These are phyloP conservation scores for Myiagra hebetior DNA, from an alignment of 2,113 vertebrate genomes.

Conservation along the genomic window DNA sequence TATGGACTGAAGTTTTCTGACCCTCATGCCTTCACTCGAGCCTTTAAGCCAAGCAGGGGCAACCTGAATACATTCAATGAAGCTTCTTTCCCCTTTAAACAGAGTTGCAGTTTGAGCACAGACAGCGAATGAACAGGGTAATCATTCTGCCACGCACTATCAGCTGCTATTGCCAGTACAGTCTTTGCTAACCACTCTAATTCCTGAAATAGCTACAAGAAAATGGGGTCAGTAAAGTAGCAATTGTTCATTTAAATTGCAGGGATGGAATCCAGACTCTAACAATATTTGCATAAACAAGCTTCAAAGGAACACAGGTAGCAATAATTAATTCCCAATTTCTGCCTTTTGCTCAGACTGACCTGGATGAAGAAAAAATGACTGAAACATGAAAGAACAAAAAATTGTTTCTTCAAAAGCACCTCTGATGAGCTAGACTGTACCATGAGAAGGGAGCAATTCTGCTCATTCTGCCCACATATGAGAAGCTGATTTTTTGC, in stretches of 20 bases:
- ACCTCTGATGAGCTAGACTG: neutral
- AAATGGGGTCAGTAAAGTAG: constrained; percentile 14
- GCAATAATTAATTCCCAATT: constrained; percentile 52
- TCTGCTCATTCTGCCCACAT: neutral
- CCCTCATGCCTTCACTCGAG: neutral
- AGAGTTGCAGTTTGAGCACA: neutral
- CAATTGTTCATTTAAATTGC: constrained; percentile 45
- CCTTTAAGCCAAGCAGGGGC: neutral
- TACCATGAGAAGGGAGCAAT: neutral
- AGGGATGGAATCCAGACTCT: constrained; percentile 3
- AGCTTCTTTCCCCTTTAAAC: neutral
- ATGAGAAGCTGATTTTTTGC: neutral
- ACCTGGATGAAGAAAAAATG: neutral
- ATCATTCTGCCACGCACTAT: neutral
- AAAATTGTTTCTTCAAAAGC: neutral
- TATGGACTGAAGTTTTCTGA: neutral
- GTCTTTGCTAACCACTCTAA: neutral
- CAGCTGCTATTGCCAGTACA: neutral
- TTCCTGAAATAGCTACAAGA: constrained; percentile 13
- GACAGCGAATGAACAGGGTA: neutral
- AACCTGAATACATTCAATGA: neutral
- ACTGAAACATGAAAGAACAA: neutral
- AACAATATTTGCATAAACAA: constrained; percentile 40
- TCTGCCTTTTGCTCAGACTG: neutral
- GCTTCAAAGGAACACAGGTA: constrained; percentile 26